Percentiles rank a stretch among this genome's conserved stretches.
phyloP scores from a whole-genome alignment of 2,797 vertebrate genomes.

The Enteromius radiatus region DNA sequence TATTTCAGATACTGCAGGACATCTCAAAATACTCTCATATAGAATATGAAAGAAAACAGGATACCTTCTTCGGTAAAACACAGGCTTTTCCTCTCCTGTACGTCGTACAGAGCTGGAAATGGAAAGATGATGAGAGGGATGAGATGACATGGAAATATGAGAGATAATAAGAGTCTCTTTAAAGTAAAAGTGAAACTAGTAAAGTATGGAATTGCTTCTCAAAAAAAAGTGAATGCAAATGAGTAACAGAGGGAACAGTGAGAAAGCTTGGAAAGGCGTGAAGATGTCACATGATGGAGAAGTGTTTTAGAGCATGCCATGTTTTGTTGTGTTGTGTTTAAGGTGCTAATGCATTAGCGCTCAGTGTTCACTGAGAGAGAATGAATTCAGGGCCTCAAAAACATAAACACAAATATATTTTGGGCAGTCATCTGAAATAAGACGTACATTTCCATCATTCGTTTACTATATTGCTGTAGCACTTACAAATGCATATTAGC shows the following conservation, averaged over 20 bases:
- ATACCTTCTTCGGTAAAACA: conserved; percentile 97
- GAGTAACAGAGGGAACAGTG: background rate
- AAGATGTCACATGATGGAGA: conserved; percentile 16
- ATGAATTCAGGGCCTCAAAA: background rate
- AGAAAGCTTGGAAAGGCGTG: background rate
- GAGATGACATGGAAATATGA: conserved; percentile 57
- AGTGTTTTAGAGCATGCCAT: background rate
- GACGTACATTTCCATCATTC: background rate
- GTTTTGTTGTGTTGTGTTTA: background rate
- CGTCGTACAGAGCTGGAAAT: conserved; percentile 87
- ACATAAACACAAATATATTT: background rate
- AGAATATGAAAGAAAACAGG: conserved; percentile 35
- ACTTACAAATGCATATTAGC: background rate
- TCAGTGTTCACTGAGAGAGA: background rate
- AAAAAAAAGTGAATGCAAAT: background rate
- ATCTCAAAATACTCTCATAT: background rate
- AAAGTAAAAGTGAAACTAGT: background rate
- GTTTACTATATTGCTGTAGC: background rate
- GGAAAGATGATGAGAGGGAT: conserved; percentile 74
- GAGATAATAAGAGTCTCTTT: background rate
- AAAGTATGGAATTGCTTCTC: background rate
- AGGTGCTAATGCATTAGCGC: conserved; percentile 15
- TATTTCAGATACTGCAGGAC: background rate
- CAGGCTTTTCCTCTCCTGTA: conserved; percentile 86
- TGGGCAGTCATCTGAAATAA: background rate